Conservation (phyloP, 2,888 invertebrate species). For the Papilio protenor region DNA sequence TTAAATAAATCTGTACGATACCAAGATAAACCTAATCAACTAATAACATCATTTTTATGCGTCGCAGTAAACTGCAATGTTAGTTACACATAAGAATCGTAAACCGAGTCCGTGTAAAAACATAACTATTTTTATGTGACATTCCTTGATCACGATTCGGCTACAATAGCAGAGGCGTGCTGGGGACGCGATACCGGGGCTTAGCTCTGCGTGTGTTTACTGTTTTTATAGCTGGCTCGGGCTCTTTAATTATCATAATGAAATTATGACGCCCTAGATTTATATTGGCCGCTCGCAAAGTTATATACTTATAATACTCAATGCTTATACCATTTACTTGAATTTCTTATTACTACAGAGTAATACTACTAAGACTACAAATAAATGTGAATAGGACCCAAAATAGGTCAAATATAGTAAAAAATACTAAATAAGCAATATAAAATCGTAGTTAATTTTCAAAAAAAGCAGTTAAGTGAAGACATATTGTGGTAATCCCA, state of each 20-base stretch:
- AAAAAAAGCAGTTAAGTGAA: conserved; percentile 19
- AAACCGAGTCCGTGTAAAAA: conserved; percentile 14
- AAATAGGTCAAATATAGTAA: not conserved
- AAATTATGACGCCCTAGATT: conserved; percentile 33
- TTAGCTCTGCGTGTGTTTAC: conserved; percentile 12
- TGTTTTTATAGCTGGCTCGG: conserved; percentile 12
- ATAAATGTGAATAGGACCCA: not conserved
- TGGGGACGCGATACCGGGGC: not conserved
- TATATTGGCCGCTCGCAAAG: not conserved
- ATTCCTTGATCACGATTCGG: conserved; percentile 36
- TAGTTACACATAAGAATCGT: conserved; percentile 18
- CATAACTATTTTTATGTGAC: conserved; percentile 23
- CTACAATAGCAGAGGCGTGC: conserved; percentile 5
- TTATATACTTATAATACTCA: not conserved
- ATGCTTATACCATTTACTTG: not conserved
- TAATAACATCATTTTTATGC: conserved; percentile 27
- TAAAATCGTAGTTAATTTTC: not conserved
- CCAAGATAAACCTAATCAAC: not conserved
- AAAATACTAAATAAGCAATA: not conserved
- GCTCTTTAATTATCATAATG: conserved; percentile 29
- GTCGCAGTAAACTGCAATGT: conserved; percentile 18
- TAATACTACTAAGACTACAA: not conserved
- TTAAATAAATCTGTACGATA: not conserved
- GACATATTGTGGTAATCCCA: conserved; percentile 12
- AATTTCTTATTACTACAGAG: not conserved